Base-by-base conservation (phyloP, 2,888 invertebrate genomes). In the Eupithecia dodoneata region DNA sequence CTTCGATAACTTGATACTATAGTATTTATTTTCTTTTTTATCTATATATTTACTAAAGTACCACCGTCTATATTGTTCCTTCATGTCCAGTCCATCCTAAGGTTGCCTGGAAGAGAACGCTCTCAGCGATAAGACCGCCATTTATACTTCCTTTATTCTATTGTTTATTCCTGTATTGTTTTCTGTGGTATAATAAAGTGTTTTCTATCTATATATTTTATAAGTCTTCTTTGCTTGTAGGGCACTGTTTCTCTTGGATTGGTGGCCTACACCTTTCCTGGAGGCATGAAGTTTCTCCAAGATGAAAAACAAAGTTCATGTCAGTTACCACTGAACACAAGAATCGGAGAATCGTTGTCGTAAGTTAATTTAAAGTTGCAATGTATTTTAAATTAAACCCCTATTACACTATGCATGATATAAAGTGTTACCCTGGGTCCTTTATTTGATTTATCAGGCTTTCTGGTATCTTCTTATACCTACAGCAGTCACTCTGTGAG, bases 261-360 rank as follows among this genome's bases (percentile, higher is more conserved):
- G 77, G 88, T 85, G 3, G 83, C 86, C 3, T 88, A 89, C 74
- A 88, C 88, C 0, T 77, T 81, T 1, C 76, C 79, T 4, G 93
- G 92, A n/a, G 87, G 89, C 15, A 63, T 92, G 4, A 82, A 83
- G 70, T 81, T 92, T 15, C 63, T 87, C 5, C 80, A 85, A 67
- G 81, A 87, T 30, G 41, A 77, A 12, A 80, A 79, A 44, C 81
- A 84, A 3, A 79, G 79, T 3, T 78, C 79, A 0, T 92, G 92
- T 76, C 83, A 85, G 41, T 82, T 91, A 3, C 92, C 93, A 0
- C 47, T 90, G 0, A 74, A 83, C 65, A 86, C 93, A 75, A 87
- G 71, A 77, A 87, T 94, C 41, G 93, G 93, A 2, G 82, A 81
- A n/a, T 87, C 92, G 80, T 80, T 85, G 41, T 79, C 82, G 94